Evolutionary conservation across 1,140 invertebrate genomes (phyloP).

Genomic region (Drosophila lacteicornis): DNA sequence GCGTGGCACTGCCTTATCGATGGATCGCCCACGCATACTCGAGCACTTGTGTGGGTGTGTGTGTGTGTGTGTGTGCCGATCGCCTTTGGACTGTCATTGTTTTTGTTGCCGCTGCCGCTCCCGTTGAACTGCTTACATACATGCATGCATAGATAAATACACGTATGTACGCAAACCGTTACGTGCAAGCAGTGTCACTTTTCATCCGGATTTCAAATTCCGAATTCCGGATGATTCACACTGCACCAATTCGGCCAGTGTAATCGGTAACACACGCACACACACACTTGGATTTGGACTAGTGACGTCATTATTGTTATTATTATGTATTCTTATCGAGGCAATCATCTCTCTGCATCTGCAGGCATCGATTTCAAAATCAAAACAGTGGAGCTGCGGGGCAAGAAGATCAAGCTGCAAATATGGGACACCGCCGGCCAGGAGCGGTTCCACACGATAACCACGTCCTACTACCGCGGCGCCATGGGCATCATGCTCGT

Average conservation of each 20-base stretch:
- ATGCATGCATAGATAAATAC: slow-evolving; percentile 44
- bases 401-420: slow-evolving; percentile 99
- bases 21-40: slow-evolving; percentile 8
- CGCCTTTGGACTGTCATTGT: slow-evolving; percentile 52
- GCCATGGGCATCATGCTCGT: slow-evolving; percentile 99
- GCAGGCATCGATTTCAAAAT: slow-evolving; percentile 99
- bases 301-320: slow-evolving; percentile 57
- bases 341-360: slow-evolving; percentile 1
- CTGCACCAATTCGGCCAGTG: slow-evolving; percentile 1
- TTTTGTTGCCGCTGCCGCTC: slow-evolving; percentile 6
- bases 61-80: slow-evolving; percentile 10
- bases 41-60: slow-evolving; percentile 6
- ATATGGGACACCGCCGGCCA: slow-evolving; percentile 97
- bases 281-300: not conserved
- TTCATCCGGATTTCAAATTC: slow-evolving; percentile 9
- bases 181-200: slow-evolving; percentile 33
- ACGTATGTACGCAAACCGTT: slow-evolving; percentile 55
- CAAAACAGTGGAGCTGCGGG: slow-evolving; percentile 98
- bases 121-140: not conserved
- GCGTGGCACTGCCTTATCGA: slow-evolving; percentile 61
- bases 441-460: slow-evolving; percentile 98
- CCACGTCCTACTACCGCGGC: slow-evolving; percentile 98
- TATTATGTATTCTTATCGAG: not conserved
- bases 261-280: slow-evolving; percentile 15
- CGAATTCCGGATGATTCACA: slow-evolving; percentile 10